Base-by-base conservation (phyloP, 2,888 invertebrate genomes). In the Agonopterix heracliana region DNA sequence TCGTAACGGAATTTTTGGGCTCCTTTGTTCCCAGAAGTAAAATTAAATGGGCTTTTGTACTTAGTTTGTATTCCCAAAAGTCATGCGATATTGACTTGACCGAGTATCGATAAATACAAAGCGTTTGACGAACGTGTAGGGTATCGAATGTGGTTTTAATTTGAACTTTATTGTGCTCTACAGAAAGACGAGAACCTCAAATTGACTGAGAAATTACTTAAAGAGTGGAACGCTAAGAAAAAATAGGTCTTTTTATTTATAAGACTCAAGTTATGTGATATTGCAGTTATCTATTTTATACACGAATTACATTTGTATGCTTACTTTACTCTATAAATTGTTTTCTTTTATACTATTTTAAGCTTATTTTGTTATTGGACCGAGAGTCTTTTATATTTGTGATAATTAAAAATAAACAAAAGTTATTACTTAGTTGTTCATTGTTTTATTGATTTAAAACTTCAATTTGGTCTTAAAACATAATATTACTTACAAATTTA, bases 171-270 rank as follows among this genome's bases (percentile, higher is more conserved):
- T 45, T 44, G 67, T 62, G 64, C 41, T 70, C 90, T 89, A 46
- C 86, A 94, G 92, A 92, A 94, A 85, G 94, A 95, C 68, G 93
- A 93, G 64, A 94, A 93, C 67, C 78, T 95, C 26, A 72, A 90
- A 48, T 89, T 93, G 56, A 92, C 94, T 11, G 91, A 89, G 13
- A 89, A 92, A 61, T 89, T 94, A 45, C 78, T 95, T 1, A 84
- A 86, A 47, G 90, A 91, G 53, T 93, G 93, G 91, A 84, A 79
- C 50, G 59, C 69, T 0, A 78, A 76, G 60, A 78, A 76, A 44
- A 53, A 71, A 44, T 66, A 50, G 26, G 13, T 26, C 7, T n/a
- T 2, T 35, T 26, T 34, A 40, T n/a, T 7, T 9, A 4, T 9
- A 38, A 34, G 11, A 34, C 44, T 34, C n/a, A 3, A 44, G 11